Evolutionary conservation across 2,888 invertebrate genomes (phyloP).

Genomic region (Hydrotaea diabolus): DNA sequence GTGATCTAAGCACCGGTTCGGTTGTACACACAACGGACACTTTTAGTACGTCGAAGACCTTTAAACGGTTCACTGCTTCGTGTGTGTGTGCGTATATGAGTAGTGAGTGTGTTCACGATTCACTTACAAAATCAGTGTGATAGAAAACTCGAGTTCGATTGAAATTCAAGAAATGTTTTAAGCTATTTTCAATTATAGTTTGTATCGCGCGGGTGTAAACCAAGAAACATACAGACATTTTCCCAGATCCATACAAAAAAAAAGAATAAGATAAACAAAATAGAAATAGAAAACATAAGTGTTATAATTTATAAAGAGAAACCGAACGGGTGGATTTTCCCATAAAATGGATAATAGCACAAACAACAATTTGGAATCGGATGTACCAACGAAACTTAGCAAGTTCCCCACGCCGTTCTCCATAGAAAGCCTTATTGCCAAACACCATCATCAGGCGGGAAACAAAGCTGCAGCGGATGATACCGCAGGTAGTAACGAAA

Average conservation of each 20-base stretch:
- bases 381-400: constrained; percentile 71
- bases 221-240: not conserved
- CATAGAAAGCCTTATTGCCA: constrained; percentile 80
- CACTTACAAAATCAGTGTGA: constrained; percentile 30
- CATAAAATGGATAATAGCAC: constrained; percentile 64
- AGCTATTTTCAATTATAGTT: not conserved
- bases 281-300: constrained; percentile 13
- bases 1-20: constrained; percentile 65
- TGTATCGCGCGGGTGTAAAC: not conserved
- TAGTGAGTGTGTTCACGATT: constrained; percentile 31
- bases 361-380: constrained; percentile 64
- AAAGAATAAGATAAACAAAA: not conserved
- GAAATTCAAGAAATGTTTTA: not conserved
- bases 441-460: constrained; percentile 68
- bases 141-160: constrained; percentile 51
- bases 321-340: constrained; percentile 30
- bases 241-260: not conserved
- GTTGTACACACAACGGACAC: constrained; percentile 53
- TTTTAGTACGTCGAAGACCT: constrained; percentile 76
- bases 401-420: constrained; percentile 80
- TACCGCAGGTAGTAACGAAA: constrained; percentile 45
- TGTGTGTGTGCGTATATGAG: constrained; percentile 53
- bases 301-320: constrained; percentile 52
- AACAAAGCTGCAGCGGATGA: constrained; percentile 33
- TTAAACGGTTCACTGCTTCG: constrained; percentile 78